Conservation (phyloP, 2,888 invertebrate species). For the Cylindroiulus punctatus region DNA sequence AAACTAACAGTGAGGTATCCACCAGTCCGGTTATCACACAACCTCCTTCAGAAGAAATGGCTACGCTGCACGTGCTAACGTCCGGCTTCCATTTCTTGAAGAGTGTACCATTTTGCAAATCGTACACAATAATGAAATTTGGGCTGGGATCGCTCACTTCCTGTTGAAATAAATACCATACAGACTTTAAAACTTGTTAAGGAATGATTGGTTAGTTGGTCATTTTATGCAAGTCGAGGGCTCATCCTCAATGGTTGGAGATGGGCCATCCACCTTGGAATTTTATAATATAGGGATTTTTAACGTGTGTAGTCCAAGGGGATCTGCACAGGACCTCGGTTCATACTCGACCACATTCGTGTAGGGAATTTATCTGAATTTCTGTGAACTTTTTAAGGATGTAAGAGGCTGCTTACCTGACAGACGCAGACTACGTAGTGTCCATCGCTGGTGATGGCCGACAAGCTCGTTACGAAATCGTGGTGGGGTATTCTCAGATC, state of each 20-base stretch:
- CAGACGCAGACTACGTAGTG: constrained; percentile 71
- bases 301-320: too few relatives aligned
- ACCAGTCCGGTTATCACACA: constrained; percentile 86
- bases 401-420: constrained; percentile 64
- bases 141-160: constrained; percentile 81
- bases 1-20: constrained; percentile 83
- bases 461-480: constrained; percentile 84
- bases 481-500: constrained; percentile 89
- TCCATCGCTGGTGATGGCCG: constrained; percentile 87
- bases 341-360: too few relatives aligned
- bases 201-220: too few relatives aligned
- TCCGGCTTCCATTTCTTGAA: constrained; percentile 93
- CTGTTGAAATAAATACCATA: constrained; percentile 64
- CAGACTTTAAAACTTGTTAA: background rate
- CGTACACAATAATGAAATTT: constrained; percentile 90
- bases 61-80: constrained; percentile 83
- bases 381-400: too few relatives aligned
- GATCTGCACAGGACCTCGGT: too few relatives aligned
- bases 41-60: constrained; percentile 83
- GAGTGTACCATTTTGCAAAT: constrained; percentile 86
- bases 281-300: too few relatives aligned
- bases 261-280: too few relatives aligned
- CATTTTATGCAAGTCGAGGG: too few relatives aligned
- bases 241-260: too few relatives aligned
- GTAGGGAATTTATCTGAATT: too few relatives aligned